Conservation (phyloP, 2,888 invertebrate species). For the Drosophila subsilvestris region DNA sequence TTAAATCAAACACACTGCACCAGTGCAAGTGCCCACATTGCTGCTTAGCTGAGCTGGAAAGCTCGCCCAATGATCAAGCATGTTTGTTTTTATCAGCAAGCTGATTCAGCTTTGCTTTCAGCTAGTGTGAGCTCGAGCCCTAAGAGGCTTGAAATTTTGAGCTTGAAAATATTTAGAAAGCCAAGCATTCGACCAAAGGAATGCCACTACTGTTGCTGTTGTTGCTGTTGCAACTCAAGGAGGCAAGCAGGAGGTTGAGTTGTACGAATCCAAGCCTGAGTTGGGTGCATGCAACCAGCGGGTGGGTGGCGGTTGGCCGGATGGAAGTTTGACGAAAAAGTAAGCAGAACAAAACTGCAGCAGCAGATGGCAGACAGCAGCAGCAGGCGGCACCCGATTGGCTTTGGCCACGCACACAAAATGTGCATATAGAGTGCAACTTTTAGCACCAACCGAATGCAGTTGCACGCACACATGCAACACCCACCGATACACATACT, state of each 20-base stretch:
- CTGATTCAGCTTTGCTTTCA: too few relatives aligned
- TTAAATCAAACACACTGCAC: too few relatives aligned
- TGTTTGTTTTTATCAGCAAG: too few relatives aligned
- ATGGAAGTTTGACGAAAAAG: conserved; percentile 47
- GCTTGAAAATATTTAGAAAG: conserved; percentile 27
- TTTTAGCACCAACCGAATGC: conserved; percentile 82
- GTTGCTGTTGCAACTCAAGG: conserved; percentile 4
- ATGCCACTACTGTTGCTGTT: background rate
- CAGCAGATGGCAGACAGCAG: background rate
- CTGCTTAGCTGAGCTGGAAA: too few relatives aligned
- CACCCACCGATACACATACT: background rate
- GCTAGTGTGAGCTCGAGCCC: too few relatives aligned
- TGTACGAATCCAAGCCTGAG: conserved; percentile 18
- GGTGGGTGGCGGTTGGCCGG: background rate
- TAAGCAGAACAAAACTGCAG: conserved; percentile 64
- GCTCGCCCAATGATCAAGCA: too few relatives aligned
- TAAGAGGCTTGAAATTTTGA: background rate
- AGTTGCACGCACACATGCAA: conserved; percentile 54
- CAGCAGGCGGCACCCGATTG: conserved; percentile 65
- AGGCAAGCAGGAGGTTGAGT: conserved; percentile 20
- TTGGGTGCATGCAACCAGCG: background rate
- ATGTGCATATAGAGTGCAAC: conserved; percentile 83
- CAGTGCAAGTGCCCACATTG: too few relatives aligned
- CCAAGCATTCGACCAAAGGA: background rate
- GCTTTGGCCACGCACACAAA: conserved; percentile 76